A percentile compares a stretch with the other conserved stretches of the same genome.
phyloP scores from a whole-genome alignment of 2,113 vertebrate species.

The Riparia riparia region DNA sequence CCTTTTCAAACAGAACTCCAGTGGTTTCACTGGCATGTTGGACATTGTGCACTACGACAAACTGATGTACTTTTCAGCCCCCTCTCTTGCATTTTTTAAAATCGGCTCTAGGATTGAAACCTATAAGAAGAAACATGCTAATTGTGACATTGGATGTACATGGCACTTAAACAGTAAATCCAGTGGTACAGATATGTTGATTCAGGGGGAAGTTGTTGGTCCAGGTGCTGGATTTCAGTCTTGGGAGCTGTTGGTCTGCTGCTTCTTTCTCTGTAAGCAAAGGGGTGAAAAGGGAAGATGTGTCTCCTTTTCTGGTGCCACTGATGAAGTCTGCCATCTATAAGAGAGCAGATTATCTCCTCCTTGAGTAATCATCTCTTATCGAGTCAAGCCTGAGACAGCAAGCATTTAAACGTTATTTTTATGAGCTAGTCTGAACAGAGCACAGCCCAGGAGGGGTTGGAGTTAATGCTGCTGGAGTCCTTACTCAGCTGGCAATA shows the following conservation, averaged over 20 bases:
- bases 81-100: neutral
- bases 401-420: neutral
- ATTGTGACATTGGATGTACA: fast-evolving
- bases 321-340: neutral
- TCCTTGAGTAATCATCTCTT: neutral
- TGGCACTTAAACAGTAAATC: neutral
- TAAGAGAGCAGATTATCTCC: neutral
- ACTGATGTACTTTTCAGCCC: neutral
- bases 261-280: neutral
- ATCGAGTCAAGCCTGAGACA: neutral
- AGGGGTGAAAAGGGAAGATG: neutral
- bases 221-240: neutral
- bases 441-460: neutral
- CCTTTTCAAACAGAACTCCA: neutral
- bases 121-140: neutral
- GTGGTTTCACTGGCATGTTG: neutral
- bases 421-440: neutral
- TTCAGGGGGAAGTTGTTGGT: neutral
- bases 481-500: neutral
- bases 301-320: neutral
- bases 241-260: neutral
- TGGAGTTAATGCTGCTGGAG: neutral
- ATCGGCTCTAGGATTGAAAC: neutral
- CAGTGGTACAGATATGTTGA: neutral
- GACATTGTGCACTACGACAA: neutral